Conservation (phyloP, 64 coral and sea anemone species). For the Catalaphyllia jardinei region DNA sequence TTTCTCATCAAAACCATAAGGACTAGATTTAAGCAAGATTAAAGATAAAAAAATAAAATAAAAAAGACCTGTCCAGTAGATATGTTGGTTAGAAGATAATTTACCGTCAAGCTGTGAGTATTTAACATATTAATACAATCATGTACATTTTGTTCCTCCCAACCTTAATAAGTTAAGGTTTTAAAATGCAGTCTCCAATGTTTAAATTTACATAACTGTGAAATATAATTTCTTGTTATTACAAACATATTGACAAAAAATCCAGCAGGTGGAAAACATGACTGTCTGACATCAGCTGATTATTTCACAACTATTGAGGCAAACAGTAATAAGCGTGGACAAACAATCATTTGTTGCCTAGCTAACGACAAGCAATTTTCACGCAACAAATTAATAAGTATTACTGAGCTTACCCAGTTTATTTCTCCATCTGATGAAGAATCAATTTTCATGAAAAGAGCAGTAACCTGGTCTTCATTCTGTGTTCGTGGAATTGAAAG, state of each 20-base stretch:
- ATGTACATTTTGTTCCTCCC: background rate
- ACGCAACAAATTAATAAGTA: background rate
- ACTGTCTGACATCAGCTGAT: background rate
- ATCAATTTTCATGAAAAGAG: constrained; percentile 98
- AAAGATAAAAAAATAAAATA: too few species aligned
- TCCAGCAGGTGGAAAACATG: background rate
- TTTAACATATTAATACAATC: too few species aligned
- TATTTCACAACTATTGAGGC: background rate
- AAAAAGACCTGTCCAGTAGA: background rate
- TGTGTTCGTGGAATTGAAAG: background rate
- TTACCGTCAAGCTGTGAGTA: background rate
- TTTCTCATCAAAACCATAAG: background rate
- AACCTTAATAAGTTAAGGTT: background rate
- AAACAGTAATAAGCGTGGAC: background rate
- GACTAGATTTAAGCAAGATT: too few species aligned
- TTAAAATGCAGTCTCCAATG: background rate
- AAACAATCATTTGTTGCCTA: background rate
- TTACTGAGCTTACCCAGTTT: constrained; percentile 76
- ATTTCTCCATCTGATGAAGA: constrained; percentile 99
- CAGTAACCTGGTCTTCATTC: constrained; percentile 94
- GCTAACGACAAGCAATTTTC: background rate
- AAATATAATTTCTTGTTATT: background rate
- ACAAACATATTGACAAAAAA: background rate
- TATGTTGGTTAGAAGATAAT: background rate
- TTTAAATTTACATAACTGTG: constrained; percentile 37